These are phyloP conservation scores for Bombus confusus DNA, from an alignment of 1,140 invertebrate species.

Conservation along the genomic window DNA sequence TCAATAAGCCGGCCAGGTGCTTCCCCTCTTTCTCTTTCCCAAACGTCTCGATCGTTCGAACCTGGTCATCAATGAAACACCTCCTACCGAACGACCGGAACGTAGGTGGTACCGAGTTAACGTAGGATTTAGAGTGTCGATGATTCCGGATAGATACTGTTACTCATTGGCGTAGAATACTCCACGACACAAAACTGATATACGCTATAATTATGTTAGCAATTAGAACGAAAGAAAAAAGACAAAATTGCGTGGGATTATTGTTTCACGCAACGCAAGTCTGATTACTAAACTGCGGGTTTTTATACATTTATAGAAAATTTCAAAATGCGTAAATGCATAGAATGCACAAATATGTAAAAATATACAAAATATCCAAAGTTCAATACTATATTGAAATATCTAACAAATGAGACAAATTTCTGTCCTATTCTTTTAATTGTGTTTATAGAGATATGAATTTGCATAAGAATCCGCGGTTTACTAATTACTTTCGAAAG, in stretches of 20 bases:
- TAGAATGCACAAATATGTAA: too few relatives aligned
- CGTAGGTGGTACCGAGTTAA: constrained; percentile 64
- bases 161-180: constrained; percentile 49
- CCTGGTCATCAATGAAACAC: constrained; percentile 68
- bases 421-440: too few relatives aligned
- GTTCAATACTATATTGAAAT: too few relatives aligned
- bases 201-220: background rate
- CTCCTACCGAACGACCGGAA: constrained; percentile 55
- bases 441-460: too few relatives aligned
- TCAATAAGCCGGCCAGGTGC: constrained; percentile 11
- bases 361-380: too few relatives aligned
- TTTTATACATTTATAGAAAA: background rate
- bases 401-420: too few relatives aligned
- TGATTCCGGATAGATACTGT: constrained; percentile 58
- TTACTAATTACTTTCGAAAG: background rate
- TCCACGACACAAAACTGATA: constrained; percentile 3
- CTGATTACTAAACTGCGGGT: background rate
- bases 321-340: background rate
- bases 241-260: background rate
- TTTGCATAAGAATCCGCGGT: background rate
- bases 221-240: background rate
- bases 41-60: constrained; percentile 49
- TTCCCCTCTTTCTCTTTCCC: constrained; percentile 16
- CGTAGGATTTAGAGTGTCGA: constrained; percentile 64
- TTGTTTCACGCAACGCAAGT: background rate